Percentiles rank a stretch among this genome's conserved stretches.
These are phyloP conservation scores for Limenitis arthemis DNA, from an alignment of 2,888 invertebrate genomes.

Conservation along the genomic window DNA sequence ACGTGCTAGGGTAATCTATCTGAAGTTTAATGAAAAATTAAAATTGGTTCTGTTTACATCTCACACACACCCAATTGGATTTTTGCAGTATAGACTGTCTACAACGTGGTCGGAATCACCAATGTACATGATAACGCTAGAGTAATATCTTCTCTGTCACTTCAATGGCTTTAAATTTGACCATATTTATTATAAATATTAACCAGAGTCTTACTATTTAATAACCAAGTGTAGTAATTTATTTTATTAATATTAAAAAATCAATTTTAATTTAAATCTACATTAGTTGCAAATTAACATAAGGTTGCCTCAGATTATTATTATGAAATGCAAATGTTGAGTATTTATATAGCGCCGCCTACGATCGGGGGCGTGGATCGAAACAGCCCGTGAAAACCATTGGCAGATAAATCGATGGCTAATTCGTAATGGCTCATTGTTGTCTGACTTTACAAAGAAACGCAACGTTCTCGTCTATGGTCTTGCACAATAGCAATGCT, in stretches of 20 bases:
- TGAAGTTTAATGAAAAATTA: too few species aligned
- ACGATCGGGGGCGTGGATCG: slow-evolving; percentile 36
- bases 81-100: too few species aligned
- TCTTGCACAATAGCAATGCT: slow-evolving; percentile 40
- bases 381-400: slow-evolving; percentile 49
- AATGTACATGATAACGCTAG: too few species aligned
- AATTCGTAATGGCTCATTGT: slow-evolving; percentile 67
- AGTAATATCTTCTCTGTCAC: too few species aligned
- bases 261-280: not conserved
- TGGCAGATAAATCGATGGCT: slow-evolving; percentile 65
- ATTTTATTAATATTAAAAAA: not conserved
- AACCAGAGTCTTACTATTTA: too few species aligned
- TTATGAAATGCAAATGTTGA: slow-evolving; percentile 24
- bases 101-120: too few species aligned
- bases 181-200: too few species aligned
- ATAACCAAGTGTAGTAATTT: too few species aligned
- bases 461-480: slow-evolving; percentile 59
- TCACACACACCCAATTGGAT: too few species aligned
- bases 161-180: too few species aligned
- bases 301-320: slow-evolving; percentile 13
- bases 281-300: slow-evolving; percentile 10
- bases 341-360: slow-evolving; percentile 31
- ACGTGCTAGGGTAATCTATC: too few species aligned
- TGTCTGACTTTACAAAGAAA: slow-evolving; percentile 62
- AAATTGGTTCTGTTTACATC: too few species aligned